Evolutionary conservation across 2,888 invertebrate genomes (phyloP).

Genomic region (Torymus texanus): DNA sequence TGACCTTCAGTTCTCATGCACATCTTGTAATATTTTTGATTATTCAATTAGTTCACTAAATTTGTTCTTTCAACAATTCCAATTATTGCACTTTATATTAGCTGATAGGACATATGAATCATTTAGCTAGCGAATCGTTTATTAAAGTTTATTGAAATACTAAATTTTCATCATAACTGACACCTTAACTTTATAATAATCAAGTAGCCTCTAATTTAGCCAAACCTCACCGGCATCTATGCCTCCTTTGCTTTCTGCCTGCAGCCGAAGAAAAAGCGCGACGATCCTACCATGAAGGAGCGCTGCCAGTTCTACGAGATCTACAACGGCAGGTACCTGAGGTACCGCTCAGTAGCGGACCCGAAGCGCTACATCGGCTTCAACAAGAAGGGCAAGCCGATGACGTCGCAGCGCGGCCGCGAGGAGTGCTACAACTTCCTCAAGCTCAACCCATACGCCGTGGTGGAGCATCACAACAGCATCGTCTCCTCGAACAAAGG

Average conservation of each 20-base stretch:
- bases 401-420: slow-evolving; percentile 74
- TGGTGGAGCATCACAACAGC: slow-evolving; percentile 80
- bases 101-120: no score
- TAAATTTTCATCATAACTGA: no score
- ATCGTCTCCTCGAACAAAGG: slow-evolving; percentile 76
- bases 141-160: no score
- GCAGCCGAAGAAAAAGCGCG: slow-evolving; percentile 79
- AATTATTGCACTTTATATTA: no score
- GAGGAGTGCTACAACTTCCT: slow-evolving; percentile 80
- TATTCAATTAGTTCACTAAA: background rate
- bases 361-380: slow-evolving; percentile 80
- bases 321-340: slow-evolving; percentile 80
- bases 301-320: slow-evolving; percentile 82
- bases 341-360: slow-evolving; percentile 80
- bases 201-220: no score
- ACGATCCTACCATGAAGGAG: slow-evolving; percentile 65
- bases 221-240: background rate
- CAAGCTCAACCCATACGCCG: slow-evolving; percentile 80
- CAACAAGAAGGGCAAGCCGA: slow-evolving; percentile 79
- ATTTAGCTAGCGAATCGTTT: no score
- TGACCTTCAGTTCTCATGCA: no score
- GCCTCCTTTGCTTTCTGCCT: slow-evolving; percentile 60
- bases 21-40: no score
- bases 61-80: background rate
- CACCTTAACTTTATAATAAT: no score